A percentile compares a stretch with the other conserved stretches of the same genome.
phyloP scores from a whole-genome alignment of 2,888 invertebrate genomes.

The Bimastos eiseni region DNA sequence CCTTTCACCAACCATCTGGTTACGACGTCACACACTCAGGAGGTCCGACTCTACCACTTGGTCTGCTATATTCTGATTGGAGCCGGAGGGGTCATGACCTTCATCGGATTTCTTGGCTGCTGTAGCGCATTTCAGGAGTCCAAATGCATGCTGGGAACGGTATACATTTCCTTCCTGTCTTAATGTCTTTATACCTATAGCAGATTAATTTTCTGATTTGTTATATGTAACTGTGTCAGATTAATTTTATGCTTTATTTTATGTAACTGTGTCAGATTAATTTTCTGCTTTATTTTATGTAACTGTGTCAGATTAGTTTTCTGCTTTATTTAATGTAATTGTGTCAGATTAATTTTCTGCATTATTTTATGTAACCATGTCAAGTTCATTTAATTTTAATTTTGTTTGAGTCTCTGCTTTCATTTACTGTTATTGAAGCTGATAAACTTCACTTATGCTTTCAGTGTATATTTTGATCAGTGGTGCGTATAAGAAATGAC shows the following conservation, averaged over 20 bases:
- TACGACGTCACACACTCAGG: constrained; percentile 66
- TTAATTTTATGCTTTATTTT: too few species aligned
- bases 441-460: too few species aligned
- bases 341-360: neutral
- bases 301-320: too few species aligned
- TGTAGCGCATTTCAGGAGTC: constrained; percentile 77
- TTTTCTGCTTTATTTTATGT: neutral
- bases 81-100: constrained; percentile 72
- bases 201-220: neutral
- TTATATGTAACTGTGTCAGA: too few species aligned
- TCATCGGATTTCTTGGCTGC: constrained; percentile 79
- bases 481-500: too few species aligned
- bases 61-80: constrained; percentile 73
- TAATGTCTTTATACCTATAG: neutral
- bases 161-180: constrained; percentile 63
- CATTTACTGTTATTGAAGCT: too few species aligned
- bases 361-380: neutral
- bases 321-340: too few species aligned
- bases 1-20: constrained; percentile 70
- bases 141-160: constrained; percentile 74
- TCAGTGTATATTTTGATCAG: too few species aligned
- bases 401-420: too few species aligned
- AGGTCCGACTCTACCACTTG: constrained; percentile 69
- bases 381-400: too few species aligned
- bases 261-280: too few species aligned